Evolutionary conservation across 2,113 vertebrate genomes (phyloP).

Genomic region (Hassar affinis): DNA sequence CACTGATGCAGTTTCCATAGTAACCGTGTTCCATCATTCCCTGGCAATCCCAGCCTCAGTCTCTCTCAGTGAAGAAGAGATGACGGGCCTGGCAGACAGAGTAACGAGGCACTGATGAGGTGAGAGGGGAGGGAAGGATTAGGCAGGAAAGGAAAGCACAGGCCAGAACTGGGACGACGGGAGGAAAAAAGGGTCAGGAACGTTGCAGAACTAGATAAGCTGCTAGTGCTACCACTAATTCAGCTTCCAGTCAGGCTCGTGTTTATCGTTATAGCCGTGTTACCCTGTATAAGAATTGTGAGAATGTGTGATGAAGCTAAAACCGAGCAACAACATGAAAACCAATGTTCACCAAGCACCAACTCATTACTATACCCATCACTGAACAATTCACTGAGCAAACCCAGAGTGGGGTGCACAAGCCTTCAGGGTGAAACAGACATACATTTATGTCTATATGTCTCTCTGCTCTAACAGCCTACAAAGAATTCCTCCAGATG

Average conservation of each 20-base stretch:
- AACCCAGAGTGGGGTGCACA: background rate
- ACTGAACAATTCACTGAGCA: background rate
- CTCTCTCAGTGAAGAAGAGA: slow-evolving; percentile 17
- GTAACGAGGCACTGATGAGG: slow-evolving; percentile 53
- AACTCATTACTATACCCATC: background rate
- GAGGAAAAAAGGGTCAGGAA: background rate
- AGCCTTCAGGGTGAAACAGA: background rate
- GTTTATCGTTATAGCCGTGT: background rate
- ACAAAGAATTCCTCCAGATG: background rate
- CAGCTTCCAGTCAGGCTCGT: background rate
- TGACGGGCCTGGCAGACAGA: slow-evolving; percentile 48
- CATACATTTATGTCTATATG: background rate
- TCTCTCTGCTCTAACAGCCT: background rate
- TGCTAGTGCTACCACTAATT: background rate
- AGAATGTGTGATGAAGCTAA: background rate
- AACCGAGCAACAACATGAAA: background rate
- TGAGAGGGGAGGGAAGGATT: slow-evolving; percentile 44
- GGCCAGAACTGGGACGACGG: background rate
- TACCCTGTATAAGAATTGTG: too few species aligned
- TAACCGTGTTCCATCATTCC: slow-evolving; percentile 70
- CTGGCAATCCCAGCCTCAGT: slow-evolving; percentile 23
- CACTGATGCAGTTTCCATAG: slow-evolving; percentile 77
- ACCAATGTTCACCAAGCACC: too few species aligned
- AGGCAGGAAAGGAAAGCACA: slow-evolving; percentile 29
- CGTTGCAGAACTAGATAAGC: background rate